phyloP scores from a whole-genome alignment of 2,888 invertebrate species.

The Oscheius sp. region DNA sequence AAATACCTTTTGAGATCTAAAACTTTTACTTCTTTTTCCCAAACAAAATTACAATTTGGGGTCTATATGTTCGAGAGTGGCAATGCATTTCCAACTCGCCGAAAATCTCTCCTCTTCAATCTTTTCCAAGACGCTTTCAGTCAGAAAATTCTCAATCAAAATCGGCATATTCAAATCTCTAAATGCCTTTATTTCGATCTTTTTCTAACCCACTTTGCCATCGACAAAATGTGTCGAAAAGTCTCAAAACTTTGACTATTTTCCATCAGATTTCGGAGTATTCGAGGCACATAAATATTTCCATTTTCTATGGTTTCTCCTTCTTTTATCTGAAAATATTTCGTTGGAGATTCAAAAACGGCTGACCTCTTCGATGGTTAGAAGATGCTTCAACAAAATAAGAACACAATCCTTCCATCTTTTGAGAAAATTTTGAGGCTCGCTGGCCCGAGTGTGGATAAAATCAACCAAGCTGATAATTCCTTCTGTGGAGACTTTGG shows the following conservation, averaged over 20 bases:
- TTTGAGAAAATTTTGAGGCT: background rate
- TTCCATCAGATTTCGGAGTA: background rate
- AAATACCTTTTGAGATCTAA: background rate
- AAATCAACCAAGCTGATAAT: background rate
- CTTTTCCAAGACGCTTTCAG: background rate
- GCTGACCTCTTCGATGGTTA: background rate
- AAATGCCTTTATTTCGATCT: background rate
- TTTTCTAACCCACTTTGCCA: conserved; percentile 2
- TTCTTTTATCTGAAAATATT: background rate
- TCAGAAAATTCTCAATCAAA: conserved; percentile 12
- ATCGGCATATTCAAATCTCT: background rate
- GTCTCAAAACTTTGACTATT: background rate
- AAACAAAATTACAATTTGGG: background rate
- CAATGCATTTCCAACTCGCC: conserved; percentile 10
- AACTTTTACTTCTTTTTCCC: background rate
- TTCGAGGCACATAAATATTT: background rate
- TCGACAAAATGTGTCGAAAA: conserved; percentile 2
- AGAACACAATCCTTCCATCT: conserved; percentile 24
- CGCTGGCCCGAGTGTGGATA: background rate
- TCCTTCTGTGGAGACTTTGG: background rate
- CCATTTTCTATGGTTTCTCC: background rate
- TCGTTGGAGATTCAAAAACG: background rate
- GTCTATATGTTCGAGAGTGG: conserved; percentile 20
- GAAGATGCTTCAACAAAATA: background rate
- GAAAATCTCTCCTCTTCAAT: background rate